phyloP scores from a whole-genome alignment of 2,113 vertebrate species.

The Oreochromis niloticus region DNA sequence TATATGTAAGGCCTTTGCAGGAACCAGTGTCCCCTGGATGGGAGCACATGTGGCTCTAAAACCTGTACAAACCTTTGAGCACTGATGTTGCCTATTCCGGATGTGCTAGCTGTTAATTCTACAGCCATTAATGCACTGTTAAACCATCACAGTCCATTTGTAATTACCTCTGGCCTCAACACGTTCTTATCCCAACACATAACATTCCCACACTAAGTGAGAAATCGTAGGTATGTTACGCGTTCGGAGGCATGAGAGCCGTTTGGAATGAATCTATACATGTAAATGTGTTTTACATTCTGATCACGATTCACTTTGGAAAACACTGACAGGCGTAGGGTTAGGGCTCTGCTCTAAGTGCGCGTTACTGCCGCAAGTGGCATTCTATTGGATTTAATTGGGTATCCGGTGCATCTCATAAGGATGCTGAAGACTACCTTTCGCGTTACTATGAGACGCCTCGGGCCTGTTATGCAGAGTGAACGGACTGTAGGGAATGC shows the following conservation, averaged over 20 bases:
- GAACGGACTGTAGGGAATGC: background rate
- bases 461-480: background rate
- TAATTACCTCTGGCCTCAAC: background rate
- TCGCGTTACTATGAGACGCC: background rate
- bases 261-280: background rate
- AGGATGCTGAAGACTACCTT: background rate
- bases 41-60: background rate
- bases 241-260: background rate
- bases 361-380: background rate
- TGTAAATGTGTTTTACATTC: background rate
- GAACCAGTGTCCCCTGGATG: background rate
- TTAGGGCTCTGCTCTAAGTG: background rate
- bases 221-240: background rate
- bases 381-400: background rate
- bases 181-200: background rate
- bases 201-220: background rate
- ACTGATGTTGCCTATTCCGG: background rate
- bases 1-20: background rate
- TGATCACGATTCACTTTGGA: background rate
- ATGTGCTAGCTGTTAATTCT: background rate
- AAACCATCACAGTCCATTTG: background rate
- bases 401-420: no score
- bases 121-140: background rate
- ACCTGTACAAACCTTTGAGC: background rate
- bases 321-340: background rate